Evolutionary conservation across 1,140 invertebrate species (phyloP).

Genomic region (Papilio aristodemus): DNA sequence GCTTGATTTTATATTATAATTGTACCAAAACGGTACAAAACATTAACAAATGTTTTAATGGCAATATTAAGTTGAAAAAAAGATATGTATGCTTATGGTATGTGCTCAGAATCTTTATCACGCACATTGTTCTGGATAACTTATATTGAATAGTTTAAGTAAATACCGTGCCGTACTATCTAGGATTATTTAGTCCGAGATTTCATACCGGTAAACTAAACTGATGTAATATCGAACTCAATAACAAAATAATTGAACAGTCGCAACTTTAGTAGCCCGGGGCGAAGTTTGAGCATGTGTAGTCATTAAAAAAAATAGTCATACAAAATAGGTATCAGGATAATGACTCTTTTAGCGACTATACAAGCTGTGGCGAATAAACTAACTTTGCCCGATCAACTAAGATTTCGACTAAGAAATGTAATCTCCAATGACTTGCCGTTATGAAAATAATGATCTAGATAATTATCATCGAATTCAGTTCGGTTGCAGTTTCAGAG

Average conservation of each 20-base stretch:
- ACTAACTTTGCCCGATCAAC: not conserved
- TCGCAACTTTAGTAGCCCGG: not conserved
- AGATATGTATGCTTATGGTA: not conserved
- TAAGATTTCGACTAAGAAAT: not conserved
- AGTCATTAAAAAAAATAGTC: not conserved
- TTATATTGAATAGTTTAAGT: constrained; percentile 74
- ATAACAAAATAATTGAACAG: not conserved
- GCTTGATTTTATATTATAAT: too few relatives aligned
- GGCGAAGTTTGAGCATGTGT: not conserved
- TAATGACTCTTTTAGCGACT: not conserved
- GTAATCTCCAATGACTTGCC: not conserved
- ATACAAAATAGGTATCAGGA: not conserved
- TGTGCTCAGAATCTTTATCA: constrained; percentile 31
- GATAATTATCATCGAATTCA: not conserved
- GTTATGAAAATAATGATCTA: not conserved
- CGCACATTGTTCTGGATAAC: constrained; percentile 78
- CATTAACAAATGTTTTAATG: not conserved
- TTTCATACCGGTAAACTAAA: not conserved
- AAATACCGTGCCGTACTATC: constrained; percentile 49
- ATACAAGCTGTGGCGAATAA: not conserved
- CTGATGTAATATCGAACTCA: not conserved
- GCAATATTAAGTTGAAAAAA: not conserved
- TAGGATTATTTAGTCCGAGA: constrained; percentile 40
- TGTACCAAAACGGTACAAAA: too few relatives aligned
- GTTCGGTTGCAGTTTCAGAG: constrained; percentile 35